Base-by-base conservation (phyloP, 2,797 vertebrate genomes). In the Propithecus deckenii region DNA sequence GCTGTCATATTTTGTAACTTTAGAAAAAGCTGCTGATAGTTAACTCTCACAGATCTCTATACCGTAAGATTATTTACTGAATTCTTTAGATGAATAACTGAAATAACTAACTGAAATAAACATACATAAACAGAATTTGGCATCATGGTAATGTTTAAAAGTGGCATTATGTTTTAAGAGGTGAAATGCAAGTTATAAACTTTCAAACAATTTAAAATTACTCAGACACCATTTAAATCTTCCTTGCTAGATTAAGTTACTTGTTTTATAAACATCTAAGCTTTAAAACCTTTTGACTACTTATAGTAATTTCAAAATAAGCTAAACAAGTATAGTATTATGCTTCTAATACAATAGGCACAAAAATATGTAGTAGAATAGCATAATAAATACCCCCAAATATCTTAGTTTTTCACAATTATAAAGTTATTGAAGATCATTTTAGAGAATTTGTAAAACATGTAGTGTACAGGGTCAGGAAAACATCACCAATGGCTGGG, bases 221-320 rank as follows among this genome's bases (percentile, higher is more conserved):
- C 38, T 84, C 75, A 55, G 20, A 74, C 35, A 50, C n/a, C 20
- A 50, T 91, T 72, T 50, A 83, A 80, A 25, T 50, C 17, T 93
- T 61, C 20, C 52, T 91, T 52, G 18, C 25, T 93, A 13, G 41
- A 67, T 96, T 91, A 59, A 30, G 12, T 96, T 94, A 57, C 41
- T 79, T 74, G 41, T 61, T 97, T 84, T 41, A 91, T 90, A 88
- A 89, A 96, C 57, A 88, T 86, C n/a, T 88, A 59, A 76, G 6
- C 89, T 96, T 89, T 84, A 72, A 52, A 72, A 43, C 1, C 8
- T 71, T 93, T 78, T 35, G 46, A 2, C 14, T 81, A 30, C 50
- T 81, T 95, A 69, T 59, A 30, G 30, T 59, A 38, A 75, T 74
- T 93, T 96, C 15, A 78, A 93, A 94, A 85, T 87, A 43, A 93